Evolutionary conservation across 2,888 invertebrate genomes (phyloP).

Genomic region (Xylocampa areola): DNA sequence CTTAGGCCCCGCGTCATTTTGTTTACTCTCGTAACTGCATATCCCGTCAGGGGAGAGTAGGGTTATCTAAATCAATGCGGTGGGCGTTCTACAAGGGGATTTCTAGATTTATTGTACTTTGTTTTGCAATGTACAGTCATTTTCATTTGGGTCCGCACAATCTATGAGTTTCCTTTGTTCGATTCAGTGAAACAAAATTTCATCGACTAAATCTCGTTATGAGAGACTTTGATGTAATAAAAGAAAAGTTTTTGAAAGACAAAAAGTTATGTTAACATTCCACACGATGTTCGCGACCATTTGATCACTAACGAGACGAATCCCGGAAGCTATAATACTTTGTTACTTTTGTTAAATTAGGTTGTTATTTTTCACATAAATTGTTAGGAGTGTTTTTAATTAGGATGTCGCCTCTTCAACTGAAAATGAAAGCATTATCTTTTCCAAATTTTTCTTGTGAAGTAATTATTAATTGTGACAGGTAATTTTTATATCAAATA

Average conservation of each 20-base stretch:
- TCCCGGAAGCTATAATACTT: slow-evolving; percentile 82
- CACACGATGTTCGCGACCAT: slow-evolving; percentile 75
- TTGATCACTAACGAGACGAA: slow-evolving; percentile 83
- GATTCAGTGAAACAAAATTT: slow-evolving; percentile 63
- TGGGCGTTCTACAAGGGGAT: slow-evolving; percentile 79
- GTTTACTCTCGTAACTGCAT: slow-evolving; percentile 81
- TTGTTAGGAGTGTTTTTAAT: slow-evolving; percentile 68
- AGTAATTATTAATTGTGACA: slow-evolving; percentile 33
- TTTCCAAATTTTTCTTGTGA: slow-evolving; percentile 25
- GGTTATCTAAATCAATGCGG: slow-evolving; percentile 80
- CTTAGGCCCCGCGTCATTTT: slow-evolving; percentile 79
- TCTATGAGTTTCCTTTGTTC: slow-evolving; percentile 65
- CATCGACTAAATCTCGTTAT: slow-evolving; percentile 71
- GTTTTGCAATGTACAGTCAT: slow-evolving; percentile 64
- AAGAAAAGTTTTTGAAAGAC: slow-evolving; percentile 73
- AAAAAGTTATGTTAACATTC: slow-evolving; percentile 80
- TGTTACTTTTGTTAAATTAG: slow-evolving; percentile 77
- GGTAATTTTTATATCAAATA: slow-evolving; percentile 14
- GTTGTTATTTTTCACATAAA: slow-evolving; percentile 75
- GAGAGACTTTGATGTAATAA: slow-evolving; percentile 78
- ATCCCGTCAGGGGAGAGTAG: slow-evolving; percentile 74
- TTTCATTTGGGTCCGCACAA: slow-evolving; percentile 59
- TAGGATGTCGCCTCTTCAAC: slow-evolving; percentile 58
- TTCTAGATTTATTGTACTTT: slow-evolving; percentile 80
- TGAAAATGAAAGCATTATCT: slow-evolving; percentile 36